These are phyloP conservation scores for Ascidia mentula DNA, from an alignment of 23 tunicate genomes.

Conservation along the genomic window DNA sequence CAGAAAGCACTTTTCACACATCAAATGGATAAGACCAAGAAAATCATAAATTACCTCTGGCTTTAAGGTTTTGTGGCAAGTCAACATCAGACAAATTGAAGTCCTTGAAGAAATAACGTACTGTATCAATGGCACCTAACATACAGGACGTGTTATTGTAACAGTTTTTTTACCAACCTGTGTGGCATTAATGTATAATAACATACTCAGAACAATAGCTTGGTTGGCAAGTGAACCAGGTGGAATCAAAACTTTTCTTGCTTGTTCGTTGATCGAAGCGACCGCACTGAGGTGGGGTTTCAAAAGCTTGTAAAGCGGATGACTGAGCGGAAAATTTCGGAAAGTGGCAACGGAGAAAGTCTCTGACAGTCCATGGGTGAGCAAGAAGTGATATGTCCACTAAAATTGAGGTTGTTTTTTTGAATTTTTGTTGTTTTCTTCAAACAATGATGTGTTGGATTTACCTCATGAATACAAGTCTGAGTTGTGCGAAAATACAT, in stretches of 20 bases:
- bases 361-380: constrained; percentile 36
- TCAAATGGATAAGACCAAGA: no score
- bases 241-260: constrained; percentile 12
- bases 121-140: neutral
- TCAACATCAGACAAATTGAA: neutral
- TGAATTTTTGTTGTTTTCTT: no score
- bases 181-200: no score
- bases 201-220: constrained; percentile 16
- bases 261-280: constrained; percentile 22
- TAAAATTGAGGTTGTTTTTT: no score
- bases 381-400: constrained; percentile 24
- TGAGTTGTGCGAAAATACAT: constrained; percentile 38
- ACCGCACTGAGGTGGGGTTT: constrained; percentile 29
- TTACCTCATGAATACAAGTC: constrained; percentile 49
- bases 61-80: neutral
- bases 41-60: constrained; percentile 9
- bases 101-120: neutral
- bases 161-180: no score
- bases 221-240: constrained; percentile 15
- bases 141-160: no score
- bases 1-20: no score
- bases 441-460: no score
- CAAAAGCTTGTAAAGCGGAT: constrained; percentile 44
- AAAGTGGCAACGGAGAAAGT: constrained; percentile 36
- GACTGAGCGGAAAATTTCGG: constrained; percentile 33